These are phyloP conservation scores for Zelleria hepariella DNA, from an alignment of 2,888 invertebrate species.

Conservation along the genomic window DNA sequence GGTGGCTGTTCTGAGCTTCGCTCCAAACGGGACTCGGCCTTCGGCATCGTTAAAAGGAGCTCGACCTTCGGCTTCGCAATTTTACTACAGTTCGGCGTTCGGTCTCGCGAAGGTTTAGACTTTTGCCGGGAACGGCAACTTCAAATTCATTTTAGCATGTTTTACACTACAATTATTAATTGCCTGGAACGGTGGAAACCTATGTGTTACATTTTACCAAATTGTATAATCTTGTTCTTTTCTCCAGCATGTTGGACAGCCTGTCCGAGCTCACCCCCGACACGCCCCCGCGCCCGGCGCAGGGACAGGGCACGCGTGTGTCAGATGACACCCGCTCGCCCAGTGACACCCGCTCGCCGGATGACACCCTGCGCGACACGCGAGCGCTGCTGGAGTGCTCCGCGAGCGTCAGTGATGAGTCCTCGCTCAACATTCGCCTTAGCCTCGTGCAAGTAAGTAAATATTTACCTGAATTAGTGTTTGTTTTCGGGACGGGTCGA, in stretches of 20 bases:
- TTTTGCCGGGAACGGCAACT: no score
- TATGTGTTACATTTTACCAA: no score
- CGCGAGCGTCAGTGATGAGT: constrained; percentile 76
- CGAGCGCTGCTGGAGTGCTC: constrained; percentile 62
- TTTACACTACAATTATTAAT: background rate
- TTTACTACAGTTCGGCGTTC: background rate
- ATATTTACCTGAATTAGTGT: background rate
- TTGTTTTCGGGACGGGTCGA: no score
- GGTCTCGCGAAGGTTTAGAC: no score
- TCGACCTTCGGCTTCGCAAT: no score
- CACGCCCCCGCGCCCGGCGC: background rate
- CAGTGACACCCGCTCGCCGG: background rate
- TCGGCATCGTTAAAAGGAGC: no score
- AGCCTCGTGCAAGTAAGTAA: constrained; percentile 73
- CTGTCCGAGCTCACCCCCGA: background rate
- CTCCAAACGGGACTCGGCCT: no score
- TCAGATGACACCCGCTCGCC: background rate
- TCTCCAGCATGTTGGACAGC: background rate
- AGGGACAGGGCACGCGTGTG: background rate
- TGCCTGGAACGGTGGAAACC: no score
- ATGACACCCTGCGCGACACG: constrained; percentile 33
- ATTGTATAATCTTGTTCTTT: no score
- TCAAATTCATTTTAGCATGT: background rate
- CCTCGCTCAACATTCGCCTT: constrained; percentile 74
- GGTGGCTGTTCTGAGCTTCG: no score